phyloP scores from a whole-genome alignment of 2,113 vertebrate genomes.

The Eira barbara region DNA sequence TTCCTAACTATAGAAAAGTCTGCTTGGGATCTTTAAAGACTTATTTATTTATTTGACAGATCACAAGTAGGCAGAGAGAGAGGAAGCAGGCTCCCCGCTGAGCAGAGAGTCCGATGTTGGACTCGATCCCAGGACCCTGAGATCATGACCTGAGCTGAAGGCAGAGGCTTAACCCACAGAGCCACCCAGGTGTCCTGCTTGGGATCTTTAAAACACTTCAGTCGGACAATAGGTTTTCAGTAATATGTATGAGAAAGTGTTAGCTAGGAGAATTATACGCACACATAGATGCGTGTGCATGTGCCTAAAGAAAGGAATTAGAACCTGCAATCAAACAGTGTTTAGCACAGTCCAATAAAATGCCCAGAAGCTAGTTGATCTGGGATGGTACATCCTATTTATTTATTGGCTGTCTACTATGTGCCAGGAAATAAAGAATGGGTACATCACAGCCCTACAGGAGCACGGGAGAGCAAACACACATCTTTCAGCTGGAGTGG shows the following conservation, averaged over 20 bases:
- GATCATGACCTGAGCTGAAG: no score
- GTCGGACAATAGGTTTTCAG: background rate
- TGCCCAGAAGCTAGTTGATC: background rate
- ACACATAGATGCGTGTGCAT: background rate
- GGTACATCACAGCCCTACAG: background rate
- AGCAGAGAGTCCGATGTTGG: no score
- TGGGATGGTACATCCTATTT: background rate
- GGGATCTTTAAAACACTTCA: background rate
- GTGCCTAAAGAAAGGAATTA: background rate
- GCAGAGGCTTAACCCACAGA: no score
- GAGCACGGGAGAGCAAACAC: background rate
- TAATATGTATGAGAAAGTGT: background rate
- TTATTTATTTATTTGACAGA: no score
- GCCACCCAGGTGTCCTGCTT: background rate
- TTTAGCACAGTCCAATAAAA: background rate
- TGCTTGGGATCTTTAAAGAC: background rate
- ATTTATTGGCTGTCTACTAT: background rate
- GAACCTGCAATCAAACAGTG: background rate
- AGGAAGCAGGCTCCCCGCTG: no score
- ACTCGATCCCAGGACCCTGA: no score
- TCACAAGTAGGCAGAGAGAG: no score
- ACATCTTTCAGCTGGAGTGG: background rate
- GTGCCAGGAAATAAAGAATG: background rate
- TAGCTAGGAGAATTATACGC: background rate
- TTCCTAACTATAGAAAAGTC: background rate